Evolutionary conservation across 2,113 vertebrate genomes (phyloP), one percentile per base, ranked within the genome.

Genomic region (Leptocoma aspasia): DNA sequence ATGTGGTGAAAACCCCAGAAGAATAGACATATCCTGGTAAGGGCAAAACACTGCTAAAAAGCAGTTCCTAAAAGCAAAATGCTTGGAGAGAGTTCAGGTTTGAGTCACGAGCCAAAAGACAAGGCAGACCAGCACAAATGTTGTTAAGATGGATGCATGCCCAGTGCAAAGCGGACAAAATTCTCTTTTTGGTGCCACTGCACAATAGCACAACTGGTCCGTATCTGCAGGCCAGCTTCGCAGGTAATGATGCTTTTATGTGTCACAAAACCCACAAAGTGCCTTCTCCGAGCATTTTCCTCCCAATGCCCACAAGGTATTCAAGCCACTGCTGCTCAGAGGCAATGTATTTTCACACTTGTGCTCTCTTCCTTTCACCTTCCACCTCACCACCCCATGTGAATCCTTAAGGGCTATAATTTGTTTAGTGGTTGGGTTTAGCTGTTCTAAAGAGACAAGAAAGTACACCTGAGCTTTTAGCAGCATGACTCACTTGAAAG

Each of bases 371-470:
- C 45, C 45, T 89, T 61, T 94, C 70, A 73, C 69, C 70, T 92
- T 84, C 72, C 23, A 56, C 57, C 85, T 81, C 31, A 22, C n/a
- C 35, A 69, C 13, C 18, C 7, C 13, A 7, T 42, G 35, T 44
- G 27, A 81, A 59, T 12, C 71, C 44, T 41, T n/a, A 69, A 66
- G 39, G 69, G 11, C 45, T 56, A 11, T 53, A 86, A 79, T 91
- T 96, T 80, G 50, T 53, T 94, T 77, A 82, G 71, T 81, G 42
- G 28, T 93, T 95, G 89, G 15, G 26, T 61, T 93, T 61, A 72
- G 63, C 37, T 69, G 54, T 84, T 96, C 86, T 86, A 91, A 96
- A 93, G 86, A 89, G 65, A 85, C 6, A 4, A 75, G 52, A 73
- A 71, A 57, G 53, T 63, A 75, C 35, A 83, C 63, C 54, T 80